Evolutionary conservation across 2,888 invertebrate species (phyloP), one percentile per base, ranked within the genome.

Genomic region (Laspeyria flexula): DNA sequence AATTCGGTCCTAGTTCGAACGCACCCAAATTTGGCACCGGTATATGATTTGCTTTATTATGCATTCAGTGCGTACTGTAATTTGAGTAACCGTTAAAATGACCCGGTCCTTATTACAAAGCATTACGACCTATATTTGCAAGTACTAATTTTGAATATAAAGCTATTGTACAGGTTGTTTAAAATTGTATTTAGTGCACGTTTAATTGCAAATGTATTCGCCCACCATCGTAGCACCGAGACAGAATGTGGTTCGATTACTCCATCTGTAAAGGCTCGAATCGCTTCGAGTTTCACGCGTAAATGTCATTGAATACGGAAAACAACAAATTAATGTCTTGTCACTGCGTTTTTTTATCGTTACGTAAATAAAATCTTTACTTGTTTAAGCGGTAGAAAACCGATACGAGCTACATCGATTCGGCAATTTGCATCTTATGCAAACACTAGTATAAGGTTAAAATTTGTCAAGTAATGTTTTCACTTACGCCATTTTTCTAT

Each of bases 81-180:
- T 60, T 71, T 63, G 51, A 48, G 33, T 61, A 56, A 65, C 65
- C 42, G 59, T 67, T 58, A 51, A 61, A 73, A 60, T 66, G 35
- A 54, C 60, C 56, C 44, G 55, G 47, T 57, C 57, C 45, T 56
- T 66, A 60, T 60, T 61, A 42, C 37, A 41, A 44, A 15, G 54
- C 18, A 18, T 9, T 56, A 47, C 43, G 58, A 38, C 54, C 52
- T 55, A 50, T 53, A 57, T 59, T 55, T 62, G 52, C 4, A 12
- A 9, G 30, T 42, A 41, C 43, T 40, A 35, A 57, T 58, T 60
- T 61, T 54, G 39, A 56, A 45, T 62, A 30, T 42, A 35, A 21
- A 15, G 35, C 35, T 43, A 45, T 52, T 39, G 48, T 46, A 47
- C 12, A 27, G 41, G 25, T 40, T 54, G 43, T 39, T 40, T 10